phyloP scores from a whole-genome alignment of 2,797 vertebrate genomes.

The Chaetophractus vellerosus region DNA sequence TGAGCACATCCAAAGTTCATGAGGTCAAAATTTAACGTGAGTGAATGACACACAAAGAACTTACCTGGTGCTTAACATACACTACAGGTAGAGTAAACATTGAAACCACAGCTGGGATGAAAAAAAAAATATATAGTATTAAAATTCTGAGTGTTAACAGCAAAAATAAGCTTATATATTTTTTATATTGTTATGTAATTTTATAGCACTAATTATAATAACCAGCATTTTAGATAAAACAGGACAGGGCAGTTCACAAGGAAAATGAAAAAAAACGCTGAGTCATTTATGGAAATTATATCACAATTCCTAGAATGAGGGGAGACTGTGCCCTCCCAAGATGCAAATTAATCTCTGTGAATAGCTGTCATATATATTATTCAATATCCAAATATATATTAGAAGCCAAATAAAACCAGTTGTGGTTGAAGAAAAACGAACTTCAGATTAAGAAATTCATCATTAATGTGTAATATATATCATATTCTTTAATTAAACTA shows the following conservation, averaged over 20 bases:
- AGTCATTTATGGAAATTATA: not conserved
- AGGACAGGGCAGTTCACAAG: not conserved
- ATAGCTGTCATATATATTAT: not conserved
- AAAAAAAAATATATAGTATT: slow-evolving; percentile 83
- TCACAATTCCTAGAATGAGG: not conserved
- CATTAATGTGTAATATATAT: not conserved
- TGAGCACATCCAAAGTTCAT: not conserved
- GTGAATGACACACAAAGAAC: slow-evolving; percentile 13
- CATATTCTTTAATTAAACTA: not conserved
- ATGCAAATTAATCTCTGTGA: not conserved
- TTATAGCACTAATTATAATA: not conserved
- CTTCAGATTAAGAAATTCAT: slow-evolving; percentile 20
- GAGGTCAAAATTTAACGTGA: not conserved
- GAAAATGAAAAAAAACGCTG: slow-evolving; percentile 15
- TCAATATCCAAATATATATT: not conserved
- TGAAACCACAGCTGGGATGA: slow-evolving; percentile 95
- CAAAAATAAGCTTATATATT: not conserved
- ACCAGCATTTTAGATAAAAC: slow-evolving; percentile 17
- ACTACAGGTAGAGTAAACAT: slow-evolving; percentile 99
- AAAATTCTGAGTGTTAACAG: slow-evolving; percentile 66
- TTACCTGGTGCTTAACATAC: slow-evolving; percentile 99
- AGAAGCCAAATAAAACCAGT: not conserved
- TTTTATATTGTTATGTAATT: not conserved
- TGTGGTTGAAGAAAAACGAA: not conserved
- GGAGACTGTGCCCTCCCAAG: not conserved